Evolutionary conservation across 2,797 vertebrate genomes (phyloP).

Genomic region (Echiichthys vipera): DNA sequence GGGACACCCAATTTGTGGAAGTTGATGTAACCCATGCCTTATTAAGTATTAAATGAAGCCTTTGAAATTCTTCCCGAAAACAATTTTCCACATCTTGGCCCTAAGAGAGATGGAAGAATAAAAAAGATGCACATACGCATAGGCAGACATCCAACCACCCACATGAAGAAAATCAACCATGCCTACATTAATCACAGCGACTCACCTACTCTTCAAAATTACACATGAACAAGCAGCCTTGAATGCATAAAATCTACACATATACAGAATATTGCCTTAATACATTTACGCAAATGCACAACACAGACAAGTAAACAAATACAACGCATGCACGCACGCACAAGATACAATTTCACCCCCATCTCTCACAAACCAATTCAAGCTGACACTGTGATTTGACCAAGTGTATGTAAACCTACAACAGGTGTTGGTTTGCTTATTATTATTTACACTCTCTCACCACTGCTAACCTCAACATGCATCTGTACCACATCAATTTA

Average conservation of each 20-base stretch:
- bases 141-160: constrained; percentile 18
- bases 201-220: constrained; percentile 19
- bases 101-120: constrained; percentile 7
- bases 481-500: constrained; percentile 21
- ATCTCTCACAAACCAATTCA: constrained; percentile 1
- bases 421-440: constrained; percentile 36
- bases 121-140: background rate
- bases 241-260: constrained; percentile 22
- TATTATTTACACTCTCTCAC: constrained; percentile 20
- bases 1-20: background rate
- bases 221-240: constrained; percentile 19
- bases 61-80: constrained; percentile 6
- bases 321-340: constrained; percentile 1
- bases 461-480: background rate
- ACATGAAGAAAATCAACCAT: constrained; percentile 15
- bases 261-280: background rate
- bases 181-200: constrained; percentile 31
- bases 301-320: background rate
- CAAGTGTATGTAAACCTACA: background rate
- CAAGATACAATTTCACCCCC: background rate
- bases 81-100: constrained; percentile 1
- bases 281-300: constrained; percentile 17
- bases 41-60: background rate
- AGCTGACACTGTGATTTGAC: background rate
- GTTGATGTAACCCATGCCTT: constrained; percentile 12